Percentiles rank a stretch among this genome's conserved stretches.
phyloP scores from a whole-genome alignment of 2,797 vertebrate species.

The Myotis myotis region DNA sequence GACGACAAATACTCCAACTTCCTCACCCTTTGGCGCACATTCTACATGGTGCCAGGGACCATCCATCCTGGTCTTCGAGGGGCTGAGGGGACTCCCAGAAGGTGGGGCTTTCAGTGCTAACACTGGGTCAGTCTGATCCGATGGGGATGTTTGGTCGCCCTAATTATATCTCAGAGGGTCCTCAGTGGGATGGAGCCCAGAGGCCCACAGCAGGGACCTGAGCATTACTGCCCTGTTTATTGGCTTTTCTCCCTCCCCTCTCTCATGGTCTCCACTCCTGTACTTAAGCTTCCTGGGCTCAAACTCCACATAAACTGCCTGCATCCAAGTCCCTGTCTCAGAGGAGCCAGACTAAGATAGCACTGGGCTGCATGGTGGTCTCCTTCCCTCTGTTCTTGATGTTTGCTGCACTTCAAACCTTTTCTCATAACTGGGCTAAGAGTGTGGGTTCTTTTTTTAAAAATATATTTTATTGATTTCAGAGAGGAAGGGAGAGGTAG shows the following conservation, averaged over 20 bases:
- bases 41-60: neutral
- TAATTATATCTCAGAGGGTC: neutral
- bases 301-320: neutral
- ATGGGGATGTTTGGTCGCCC: neutral
- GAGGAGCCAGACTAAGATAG: neutral
- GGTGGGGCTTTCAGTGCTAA: neutral
- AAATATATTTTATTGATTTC: too few relatives aligned
- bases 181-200: too few relatives aligned
- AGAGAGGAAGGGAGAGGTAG: too few relatives aligned
- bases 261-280: neutral
- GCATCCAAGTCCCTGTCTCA: neutral
- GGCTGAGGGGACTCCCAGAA: neutral
- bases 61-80: neutral
- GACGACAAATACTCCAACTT: neutral
- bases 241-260: neutral
- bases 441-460: neutral
- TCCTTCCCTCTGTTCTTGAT: neutral
- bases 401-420: neutral
- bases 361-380: too few relatives aligned
- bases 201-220: neutral
- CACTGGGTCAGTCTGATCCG: neutral
- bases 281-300: neutral
- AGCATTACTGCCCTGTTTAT: rapidly evolving
- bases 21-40: neutral
- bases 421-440: neutral